Conservation (phyloP, 1,140 invertebrate species). For the Cheumatopsyche charites region DNA sequence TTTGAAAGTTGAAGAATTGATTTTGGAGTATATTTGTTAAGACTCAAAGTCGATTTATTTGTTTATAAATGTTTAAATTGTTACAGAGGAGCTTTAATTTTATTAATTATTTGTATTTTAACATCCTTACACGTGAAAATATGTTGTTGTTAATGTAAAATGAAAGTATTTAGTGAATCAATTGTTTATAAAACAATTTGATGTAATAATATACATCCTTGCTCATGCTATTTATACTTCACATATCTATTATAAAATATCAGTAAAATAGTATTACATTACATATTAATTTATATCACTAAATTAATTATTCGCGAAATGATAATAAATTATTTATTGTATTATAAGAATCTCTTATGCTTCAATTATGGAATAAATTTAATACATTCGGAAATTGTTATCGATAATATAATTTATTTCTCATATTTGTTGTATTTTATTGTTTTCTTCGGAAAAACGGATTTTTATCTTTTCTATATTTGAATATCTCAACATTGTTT, state of each 20-base stretch:
- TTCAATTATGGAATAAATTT: too few species aligned
- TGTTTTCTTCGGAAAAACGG: too few species aligned
- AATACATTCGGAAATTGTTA: too few species aligned
- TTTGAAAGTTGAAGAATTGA: too few species aligned
- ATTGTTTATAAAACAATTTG: conserved; percentile 5
- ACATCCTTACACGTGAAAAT: not conserved
- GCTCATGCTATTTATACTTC: conserved; percentile 7
- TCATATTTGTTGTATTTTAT: too few species aligned
- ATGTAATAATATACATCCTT: conserved; percentile 4
- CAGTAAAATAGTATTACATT: conserved; percentile 5
- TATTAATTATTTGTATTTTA: conserved; percentile 10
- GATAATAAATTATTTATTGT: conserved; percentile 3
- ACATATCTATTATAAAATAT: conserved; percentile 19
- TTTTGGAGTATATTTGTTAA: not conserved
- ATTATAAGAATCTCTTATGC: not conserved
- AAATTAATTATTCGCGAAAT: not conserved
- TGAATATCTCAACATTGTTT: too few species aligned
- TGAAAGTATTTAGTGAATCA: conserved; percentile 3
- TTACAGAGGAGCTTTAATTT: conserved; percentile 17
- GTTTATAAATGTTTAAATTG: conserved; percentile 3
- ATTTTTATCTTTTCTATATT: too few species aligned
- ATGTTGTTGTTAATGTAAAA: not conserved
- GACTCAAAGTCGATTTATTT: conserved; percentile 13
- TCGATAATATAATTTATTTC: too few species aligned
- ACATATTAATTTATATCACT: conserved; percentile 11